Conservation (phyloP, 2,797 vertebrate genomes). For the Esox masquinongy region DNA sequence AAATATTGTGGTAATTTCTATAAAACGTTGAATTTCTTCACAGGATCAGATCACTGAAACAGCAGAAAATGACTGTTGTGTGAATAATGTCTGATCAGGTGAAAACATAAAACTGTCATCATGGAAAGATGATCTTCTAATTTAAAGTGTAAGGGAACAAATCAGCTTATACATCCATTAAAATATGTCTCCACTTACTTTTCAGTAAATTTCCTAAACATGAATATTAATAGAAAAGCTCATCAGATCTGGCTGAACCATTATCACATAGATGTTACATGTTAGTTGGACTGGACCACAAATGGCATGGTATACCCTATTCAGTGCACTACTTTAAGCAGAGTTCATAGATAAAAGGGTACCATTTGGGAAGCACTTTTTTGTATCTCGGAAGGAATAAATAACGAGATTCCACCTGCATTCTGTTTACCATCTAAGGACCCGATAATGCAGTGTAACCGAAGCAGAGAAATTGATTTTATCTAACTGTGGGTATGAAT, state of each 20-base stretch:
- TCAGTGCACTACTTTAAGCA: background rate
- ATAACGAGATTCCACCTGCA: conserved; percentile 61
- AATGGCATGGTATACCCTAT: background rate
- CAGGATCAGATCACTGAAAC: background rate
- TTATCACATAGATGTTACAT: conserved; percentile 48
- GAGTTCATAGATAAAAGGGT: background rate
- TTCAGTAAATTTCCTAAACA: conserved; percentile 46
- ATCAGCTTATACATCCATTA: conserved; percentile 46
- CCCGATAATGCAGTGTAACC: background rate
- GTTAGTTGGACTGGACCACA: conserved; percentile 56
- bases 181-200: conserved; percentile 33
- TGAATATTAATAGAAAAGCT: conserved; percentile 49
- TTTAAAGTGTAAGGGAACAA: conserved; percentile 1
- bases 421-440: background rate
- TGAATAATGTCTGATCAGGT: background rate
- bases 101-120: conserved; percentile 18
- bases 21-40: background rate
- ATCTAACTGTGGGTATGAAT: background rate
- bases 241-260: conserved; percentile 53
- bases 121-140: conserved; percentile 3
- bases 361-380: background rate
- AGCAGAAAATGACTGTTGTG: background rate
- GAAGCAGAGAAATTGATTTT: background rate
- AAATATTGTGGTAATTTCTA: no score
- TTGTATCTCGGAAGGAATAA: background rate